These are phyloP conservation scores for Neodiprion lecontei DNA, from an alignment of 1,140 invertebrate species.

Conservation along the genomic window DNA sequence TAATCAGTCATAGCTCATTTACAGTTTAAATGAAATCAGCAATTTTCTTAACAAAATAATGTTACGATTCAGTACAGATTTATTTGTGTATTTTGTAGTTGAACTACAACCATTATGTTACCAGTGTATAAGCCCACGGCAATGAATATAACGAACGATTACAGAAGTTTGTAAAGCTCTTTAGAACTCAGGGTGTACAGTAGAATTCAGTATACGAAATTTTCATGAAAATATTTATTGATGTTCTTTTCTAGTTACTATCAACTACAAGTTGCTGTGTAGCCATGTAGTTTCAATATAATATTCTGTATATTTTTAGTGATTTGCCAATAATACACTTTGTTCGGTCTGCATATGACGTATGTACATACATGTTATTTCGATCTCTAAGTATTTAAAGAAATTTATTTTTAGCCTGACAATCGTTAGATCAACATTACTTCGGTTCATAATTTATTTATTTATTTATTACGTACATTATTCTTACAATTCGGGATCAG, in stretches of 20 bases:
- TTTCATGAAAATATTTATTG: conserved; percentile 15
- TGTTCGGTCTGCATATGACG: neutral
- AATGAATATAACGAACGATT: too few relatives aligned
- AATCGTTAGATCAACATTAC: too few relatives aligned
- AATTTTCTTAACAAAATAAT: conserved; percentile 20
- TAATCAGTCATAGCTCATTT: too few relatives aligned
- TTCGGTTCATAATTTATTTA: too few relatives aligned
- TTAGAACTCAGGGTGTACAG: too few relatives aligned
- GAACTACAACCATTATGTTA: neutral
- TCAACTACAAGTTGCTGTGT: conserved; percentile 36
- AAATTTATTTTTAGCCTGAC: too few relatives aligned
- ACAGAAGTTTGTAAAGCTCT: too few relatives aligned
- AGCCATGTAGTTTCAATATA: neutral
- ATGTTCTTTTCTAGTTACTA: conserved; percentile 26
- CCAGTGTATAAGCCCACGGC: too few relatives aligned
- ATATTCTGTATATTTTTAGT: neutral
- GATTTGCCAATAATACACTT: conserved; percentile 22
- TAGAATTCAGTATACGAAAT: too few relatives aligned
- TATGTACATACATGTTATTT: too few relatives aligned
- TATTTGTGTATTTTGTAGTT: conserved; percentile 14
- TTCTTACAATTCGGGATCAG: conserved; percentile 25
- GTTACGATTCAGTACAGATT: conserved; percentile 32
- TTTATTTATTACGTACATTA: too few relatives aligned
- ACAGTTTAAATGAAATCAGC: conserved; percentile 22
- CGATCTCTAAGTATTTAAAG: too few relatives aligned